Percentiles rank a stretch among this genome's conserved stretches.
phyloP scores from a whole-genome alignment of 35 echinoderm and acorn worm genomes.

The Strongylocentrotus purpuratus region DNA sequence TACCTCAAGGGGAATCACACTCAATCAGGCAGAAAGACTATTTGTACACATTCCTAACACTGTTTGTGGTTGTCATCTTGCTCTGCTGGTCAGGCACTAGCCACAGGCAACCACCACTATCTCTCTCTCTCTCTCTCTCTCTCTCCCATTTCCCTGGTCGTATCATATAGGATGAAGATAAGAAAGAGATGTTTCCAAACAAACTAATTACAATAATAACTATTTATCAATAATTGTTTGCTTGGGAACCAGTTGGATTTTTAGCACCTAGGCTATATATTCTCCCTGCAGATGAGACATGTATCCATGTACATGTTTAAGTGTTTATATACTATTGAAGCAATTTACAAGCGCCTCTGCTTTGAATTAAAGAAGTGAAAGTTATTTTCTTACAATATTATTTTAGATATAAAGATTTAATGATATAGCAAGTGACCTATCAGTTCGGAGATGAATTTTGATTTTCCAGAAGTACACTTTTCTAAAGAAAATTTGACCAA shows the following conservation, averaged over 20 bases:
- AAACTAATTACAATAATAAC: not conserved
- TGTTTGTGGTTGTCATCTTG: constrained; percentile 32
- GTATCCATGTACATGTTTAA: no score
- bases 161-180: not conserved
- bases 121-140: no score
- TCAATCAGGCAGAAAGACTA: constrained; percentile 31
- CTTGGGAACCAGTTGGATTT: no score
- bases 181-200: not conserved
- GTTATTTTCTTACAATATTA: no score
- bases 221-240: no score
- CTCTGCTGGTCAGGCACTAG: not conserved
- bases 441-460: not conserved
- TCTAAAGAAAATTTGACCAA: not conserved
- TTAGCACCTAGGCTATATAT: no score
- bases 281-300: no score
- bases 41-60: constrained; percentile 45
- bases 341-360: no score
- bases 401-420: no score
- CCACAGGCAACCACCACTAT: not conserved
- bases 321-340: no score
- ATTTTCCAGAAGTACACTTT: not conserved
- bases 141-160: no score
- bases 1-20: not conserved
- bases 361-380: no score
- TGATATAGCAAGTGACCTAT: not conserved